Evolutionary conservation across 2,797 vertebrate species (phyloP), one percentile per base, ranked within the genome.

Genomic region (Esox lucius): DNA sequence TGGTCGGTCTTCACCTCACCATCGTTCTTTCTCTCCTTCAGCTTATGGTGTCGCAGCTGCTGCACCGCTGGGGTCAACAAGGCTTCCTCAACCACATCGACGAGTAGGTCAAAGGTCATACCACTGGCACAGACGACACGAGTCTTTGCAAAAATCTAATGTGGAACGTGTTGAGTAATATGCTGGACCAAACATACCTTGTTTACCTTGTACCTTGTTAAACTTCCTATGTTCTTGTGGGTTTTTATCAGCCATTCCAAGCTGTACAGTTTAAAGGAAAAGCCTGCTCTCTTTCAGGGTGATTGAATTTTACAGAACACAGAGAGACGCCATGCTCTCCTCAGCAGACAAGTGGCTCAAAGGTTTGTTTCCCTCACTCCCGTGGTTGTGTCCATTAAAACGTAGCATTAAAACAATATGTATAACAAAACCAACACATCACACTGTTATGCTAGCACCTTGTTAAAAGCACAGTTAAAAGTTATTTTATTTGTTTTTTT

Each of bases 1-100:
- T 31, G 17, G 24, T 35, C 48, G 24, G n/a, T 28, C 64, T 17
- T 31, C 0, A 68, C 2, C 26, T 61, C 42, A 65, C 9, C 28
- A 0, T 35, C 1, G 22, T 13, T 31, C 22, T 75, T 39, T 65
- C 67, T 69, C 62, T 39, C 46, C 19, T 70, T 19, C 84, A 99
- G 98, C 85, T 98, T 72, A 90, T 99, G 91, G 82, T 96, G 81
- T 91, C 88, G 70, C 92, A 98, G 83, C 90, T 99, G 80, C 89
- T 99, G 80, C 92, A 97, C 53, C 89, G 89, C 3, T 99, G 97
- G 98, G 96, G 96, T 77, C 88, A 94, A 81, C 92, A 95, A 0
- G 97, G 97, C 42, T 98, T 99, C 87, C 87, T 98, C 83, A 92
- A 93, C 61, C 96, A 98, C 4, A 72, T 93, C 74, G 93, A 97